These are phyloP conservation scores for Gavialis gangeticus DNA, from an alignment of 2,113 vertebrate genomes.

Conservation along the genomic window DNA sequence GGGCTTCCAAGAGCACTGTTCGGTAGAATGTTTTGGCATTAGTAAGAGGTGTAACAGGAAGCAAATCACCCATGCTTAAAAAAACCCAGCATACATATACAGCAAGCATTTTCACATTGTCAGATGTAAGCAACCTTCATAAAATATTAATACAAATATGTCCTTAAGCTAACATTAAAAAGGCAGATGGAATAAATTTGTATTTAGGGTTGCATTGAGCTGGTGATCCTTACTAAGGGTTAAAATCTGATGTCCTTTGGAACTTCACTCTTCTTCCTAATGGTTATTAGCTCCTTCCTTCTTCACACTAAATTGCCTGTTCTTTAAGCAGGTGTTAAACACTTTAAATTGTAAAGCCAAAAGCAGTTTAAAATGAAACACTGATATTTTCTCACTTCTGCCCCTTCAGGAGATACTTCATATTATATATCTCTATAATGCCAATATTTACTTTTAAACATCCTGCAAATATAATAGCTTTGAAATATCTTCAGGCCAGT, in stretches of 20 bases:
- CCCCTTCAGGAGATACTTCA: too few relatives aligned
- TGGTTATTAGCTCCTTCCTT: background rate
- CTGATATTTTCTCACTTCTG: too few relatives aligned
- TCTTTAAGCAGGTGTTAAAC: background rate
- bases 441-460: too few relatives aligned
- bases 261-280: background rate
- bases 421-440: too few relatives aligned
- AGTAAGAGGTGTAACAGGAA: background rate
- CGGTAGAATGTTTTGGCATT: background rate
- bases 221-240: fast-evolving
- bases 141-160: background rate
- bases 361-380: fast-evolving
- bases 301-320: background rate
- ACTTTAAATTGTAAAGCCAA: background rate
- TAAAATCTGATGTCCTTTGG: background rate
- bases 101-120: background rate
- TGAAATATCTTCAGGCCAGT: too few relatives aligned
- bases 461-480: too few relatives aligned
- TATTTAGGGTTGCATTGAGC: background rate
- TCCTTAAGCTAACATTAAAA: background rate
- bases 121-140: background rate
- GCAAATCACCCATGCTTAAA: background rate
- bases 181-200: fast-evolving
- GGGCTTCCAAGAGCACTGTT: background rate
- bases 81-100: background rate